Base-by-base conservation (phyloP, 2,888 invertebrate genomes). In the Escarpia spicata region DNA sequence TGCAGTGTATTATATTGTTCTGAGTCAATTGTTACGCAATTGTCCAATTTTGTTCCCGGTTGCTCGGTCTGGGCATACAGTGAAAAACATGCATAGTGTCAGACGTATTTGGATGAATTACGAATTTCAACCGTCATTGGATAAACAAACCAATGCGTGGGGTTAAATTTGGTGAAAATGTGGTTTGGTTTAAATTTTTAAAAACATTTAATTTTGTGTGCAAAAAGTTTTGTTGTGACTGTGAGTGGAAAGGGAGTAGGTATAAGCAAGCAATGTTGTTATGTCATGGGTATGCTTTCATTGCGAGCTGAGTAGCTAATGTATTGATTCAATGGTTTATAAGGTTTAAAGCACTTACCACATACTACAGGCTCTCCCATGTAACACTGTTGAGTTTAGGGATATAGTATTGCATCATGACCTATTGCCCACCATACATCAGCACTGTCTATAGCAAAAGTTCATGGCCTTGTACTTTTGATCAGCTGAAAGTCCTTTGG, bases 331-430 rank as follows among this genome's bases (percentile, higher is more conserved):
- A 75, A 26, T 75, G 2, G 19, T 75, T n/a, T 75, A 15, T 75
- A 1, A 26, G 6, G 75, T 26, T 75, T 6, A 26, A 1, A 1
- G n/a, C 4, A 26, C 52, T 15, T 52, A 26, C 26, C 75, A 75
- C 26, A 75, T 6, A 75, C 52, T 9, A 75, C 75, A 75, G 75
- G 6, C 75, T 6, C 19, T 6, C 19, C 75, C 75, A 75, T 4
- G 75, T 75, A n/a, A n/a, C 75, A 75, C 75, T 75, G 75, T 75
- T 75, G 75, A 75, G 6, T 15, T 75, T 26, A 75, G 75, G 26
- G 26, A 75, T 75, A 19, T 75, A 75, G 75, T n/a, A 75, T 75
- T 75, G 75, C 75, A 26, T 75, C 26, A 52, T 92, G 92, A 90
- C 92, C 45, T 91, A 6, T 44, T 91, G 44, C 26, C 2, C 26